Base-by-base conservation (phyloP, 2,797 vertebrate genomes). In the Peromyscus eremicus region DNA sequence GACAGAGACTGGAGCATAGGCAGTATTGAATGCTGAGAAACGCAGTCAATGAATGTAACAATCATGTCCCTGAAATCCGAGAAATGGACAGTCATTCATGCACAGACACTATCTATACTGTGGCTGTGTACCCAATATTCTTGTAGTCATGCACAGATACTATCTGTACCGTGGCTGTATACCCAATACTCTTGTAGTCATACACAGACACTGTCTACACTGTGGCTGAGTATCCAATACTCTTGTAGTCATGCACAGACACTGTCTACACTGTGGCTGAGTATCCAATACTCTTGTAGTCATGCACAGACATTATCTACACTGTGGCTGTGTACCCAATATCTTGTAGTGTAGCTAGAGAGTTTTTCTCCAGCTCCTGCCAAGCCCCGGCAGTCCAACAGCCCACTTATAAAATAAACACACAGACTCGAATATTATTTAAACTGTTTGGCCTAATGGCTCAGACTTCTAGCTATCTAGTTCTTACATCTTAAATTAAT, bases 11-110 rank as follows among this genome's bases (percentile, higher is more conserved):
- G 43, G 66, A 94, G 92, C 79, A 12, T 34, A 75, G 62, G 46
- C 14, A 12, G 29, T 71, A 29, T 55, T 94, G n/a, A 70, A 29
- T 88, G 32, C 10, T 81, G 93, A 95, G 85, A 94, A 94, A n/a
- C 40, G 0, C 0, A 49, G 12, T 55, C 10, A 13, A 23, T 37
- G 57, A 57, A 79, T 76, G 86, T 87, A 87, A 43, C 25, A 70
- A 29, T 16, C 79, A 10, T 70, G 43, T 29, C 60, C 43, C 34
- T 34, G 46, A 84, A 1, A 19, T 55, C 16, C 66, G 90, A 64
- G 64, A 81, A 55, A 88, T 23, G 37, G 12, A 55, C 32, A 13
- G 14, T 83, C 34, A 16, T 13, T 83, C 34, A 34, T 0, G 7
- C 46, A 17, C 79, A 57, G 70, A 64, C 16, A 13, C 0, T 17